A percentile compares a stretch with the other conserved stretches of the same genome.
Conservation (phyloP, 2,797 vertebrate species). For the Setipinna tenuifilis region DNA sequence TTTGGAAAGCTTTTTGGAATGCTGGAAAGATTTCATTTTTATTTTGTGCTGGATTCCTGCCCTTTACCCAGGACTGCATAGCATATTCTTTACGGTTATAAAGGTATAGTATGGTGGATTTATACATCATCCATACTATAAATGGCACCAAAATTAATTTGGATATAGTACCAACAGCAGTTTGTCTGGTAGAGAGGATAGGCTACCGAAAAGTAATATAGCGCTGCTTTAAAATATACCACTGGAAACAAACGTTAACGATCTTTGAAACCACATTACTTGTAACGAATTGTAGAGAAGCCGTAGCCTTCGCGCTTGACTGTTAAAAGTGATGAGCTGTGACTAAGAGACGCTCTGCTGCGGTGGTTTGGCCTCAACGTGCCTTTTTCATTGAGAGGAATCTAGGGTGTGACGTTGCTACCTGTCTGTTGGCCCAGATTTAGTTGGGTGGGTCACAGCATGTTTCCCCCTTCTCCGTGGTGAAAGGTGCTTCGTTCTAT, state of each 20-base stretch:
- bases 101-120: too few relatives aligned
- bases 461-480: background rate
- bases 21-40: too few relatives aligned
- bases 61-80: too few relatives aligned
- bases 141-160: too few relatives aligned
- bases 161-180: too few relatives aligned
- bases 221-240: background rate
- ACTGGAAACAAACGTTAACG: background rate
- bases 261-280: background rate
- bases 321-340: background rate
- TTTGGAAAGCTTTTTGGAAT: too few relatives aligned
- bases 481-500: background rate
- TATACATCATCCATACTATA: too few relatives aligned
- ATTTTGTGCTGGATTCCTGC: too few relatives aligned
- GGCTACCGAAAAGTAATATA: too few relatives aligned
- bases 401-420: conserved; percentile 18
- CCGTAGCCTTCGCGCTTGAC: background rate
- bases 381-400: background rate
- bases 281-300: background rate
- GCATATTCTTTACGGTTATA: too few relatives aligned
- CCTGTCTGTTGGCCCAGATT: conserved; percentile 14
- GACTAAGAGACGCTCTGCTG: background rate
- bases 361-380: background rate
- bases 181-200: too few relatives aligned
- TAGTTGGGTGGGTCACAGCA: background rate